Evolutionary conservation across 2,113 vertebrate species (phyloP).

Genomic region (Chiloscyllium plagiosum): DNA sequence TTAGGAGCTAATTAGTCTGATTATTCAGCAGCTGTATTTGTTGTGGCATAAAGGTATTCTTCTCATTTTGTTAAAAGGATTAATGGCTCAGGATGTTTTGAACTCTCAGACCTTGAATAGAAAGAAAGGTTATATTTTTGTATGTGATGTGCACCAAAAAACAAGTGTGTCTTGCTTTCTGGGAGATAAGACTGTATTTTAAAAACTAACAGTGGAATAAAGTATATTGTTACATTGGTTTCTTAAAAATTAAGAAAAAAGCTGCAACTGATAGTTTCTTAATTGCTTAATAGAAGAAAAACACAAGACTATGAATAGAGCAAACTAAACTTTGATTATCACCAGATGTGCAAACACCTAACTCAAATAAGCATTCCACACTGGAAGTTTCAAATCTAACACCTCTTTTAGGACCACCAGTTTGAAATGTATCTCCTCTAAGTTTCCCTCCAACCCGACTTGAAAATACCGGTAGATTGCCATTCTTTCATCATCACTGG

Average conservation of each 20-base stretch:
- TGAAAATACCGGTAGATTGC: background rate
- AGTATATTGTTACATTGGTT: background rate
- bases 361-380: background rate
- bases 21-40: conserved; percentile 88
- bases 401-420: background rate
- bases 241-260: background rate
- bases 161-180: background rate
- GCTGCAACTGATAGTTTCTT: background rate
- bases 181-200: background rate
- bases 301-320: background rate
- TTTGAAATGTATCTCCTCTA: background rate
- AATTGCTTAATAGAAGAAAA: background rate
- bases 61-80: conserved; percentile 83
- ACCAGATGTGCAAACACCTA: background rate
- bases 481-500: background rate
- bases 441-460: background rate
- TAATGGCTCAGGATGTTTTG: conserved; percentile 68
- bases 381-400: background rate
- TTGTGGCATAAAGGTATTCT: conserved; percentile 67
- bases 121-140: conserved; percentile 54
- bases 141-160: background rate
- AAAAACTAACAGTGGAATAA: background rate
- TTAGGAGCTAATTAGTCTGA: conserved; percentile 93
- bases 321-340: background rate
- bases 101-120: conserved; percentile 77